Evolutionary conservation across 2,797 vertebrate species (phyloP).

Genomic region (Gobionotothen gibberifrons): DNA sequence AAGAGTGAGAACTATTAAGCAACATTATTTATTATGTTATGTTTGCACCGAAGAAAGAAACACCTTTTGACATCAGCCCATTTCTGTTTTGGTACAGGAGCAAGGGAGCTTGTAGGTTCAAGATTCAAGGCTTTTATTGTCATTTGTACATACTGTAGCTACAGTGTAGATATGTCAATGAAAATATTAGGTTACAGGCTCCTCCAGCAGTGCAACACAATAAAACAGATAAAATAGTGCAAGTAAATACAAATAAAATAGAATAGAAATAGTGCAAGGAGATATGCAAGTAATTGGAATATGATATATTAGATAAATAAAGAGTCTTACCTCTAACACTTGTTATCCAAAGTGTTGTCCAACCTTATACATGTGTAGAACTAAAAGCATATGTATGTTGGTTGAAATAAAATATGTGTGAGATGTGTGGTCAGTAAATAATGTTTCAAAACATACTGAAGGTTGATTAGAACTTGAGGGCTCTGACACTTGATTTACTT

Average conservation of each 20-base stretch:
- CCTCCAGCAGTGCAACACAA: too few species aligned
- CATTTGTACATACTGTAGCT: too few species aligned
- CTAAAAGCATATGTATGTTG: background rate
- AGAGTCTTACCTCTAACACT: background rate
- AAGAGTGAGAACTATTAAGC: background rate
- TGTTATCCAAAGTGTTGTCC: background rate
- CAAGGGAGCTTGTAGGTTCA: background rate
- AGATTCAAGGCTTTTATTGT: too few species aligned
- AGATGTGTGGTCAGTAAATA: background rate
- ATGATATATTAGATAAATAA: too few species aligned
- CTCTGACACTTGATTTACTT: background rate
- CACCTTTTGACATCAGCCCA: background rate
- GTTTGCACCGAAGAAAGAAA: background rate
- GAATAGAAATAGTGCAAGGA: too few species aligned
- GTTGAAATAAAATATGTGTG: background rate
- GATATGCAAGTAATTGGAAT: too few species aligned
- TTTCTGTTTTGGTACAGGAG: slow-evolving; percentile 5
- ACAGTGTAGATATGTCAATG: too few species aligned
- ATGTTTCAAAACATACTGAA: background rate
- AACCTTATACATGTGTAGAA: background rate
- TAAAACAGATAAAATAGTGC: too few species aligned
- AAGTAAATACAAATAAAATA: too few species aligned
- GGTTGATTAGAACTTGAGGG: background rate
- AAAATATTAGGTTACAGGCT: too few species aligned
- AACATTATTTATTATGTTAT: background rate